Evolutionary conservation across 2,113 vertebrate species (phyloP).

Genomic region (Eonycteris spelaea): DNA sequence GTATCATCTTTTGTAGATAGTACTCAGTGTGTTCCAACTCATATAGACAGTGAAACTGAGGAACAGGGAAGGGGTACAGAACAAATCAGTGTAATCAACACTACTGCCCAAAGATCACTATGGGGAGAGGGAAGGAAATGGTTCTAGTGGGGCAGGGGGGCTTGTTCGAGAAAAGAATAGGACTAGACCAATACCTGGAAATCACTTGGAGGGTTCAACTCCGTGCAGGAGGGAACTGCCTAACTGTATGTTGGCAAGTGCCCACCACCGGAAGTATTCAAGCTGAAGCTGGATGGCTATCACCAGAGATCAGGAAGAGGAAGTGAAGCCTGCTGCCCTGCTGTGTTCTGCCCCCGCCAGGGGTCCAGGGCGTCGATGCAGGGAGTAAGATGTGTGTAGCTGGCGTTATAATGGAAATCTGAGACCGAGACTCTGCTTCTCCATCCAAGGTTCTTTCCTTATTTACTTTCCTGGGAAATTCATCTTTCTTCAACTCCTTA

Average conservation of each 20-base stretch:
- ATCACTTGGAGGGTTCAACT: background rate
- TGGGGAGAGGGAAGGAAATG: fast-evolving
- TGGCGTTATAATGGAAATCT: background rate
- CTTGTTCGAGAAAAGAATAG: background rate
- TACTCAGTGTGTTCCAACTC: background rate
- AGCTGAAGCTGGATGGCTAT: background rate
- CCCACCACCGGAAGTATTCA: fast-evolving
- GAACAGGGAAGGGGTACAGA: background rate
- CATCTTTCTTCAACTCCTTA: background rate
- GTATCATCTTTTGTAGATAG: background rate
- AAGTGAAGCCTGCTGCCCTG: background rate
- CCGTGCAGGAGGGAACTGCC: background rate
- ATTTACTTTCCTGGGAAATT: background rate
- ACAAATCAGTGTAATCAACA: background rate
- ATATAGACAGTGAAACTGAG: background rate
- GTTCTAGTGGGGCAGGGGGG: background rate
- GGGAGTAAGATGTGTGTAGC: background rate
- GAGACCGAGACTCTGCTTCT: background rate
- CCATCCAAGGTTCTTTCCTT: background rate
- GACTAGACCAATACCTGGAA: background rate
- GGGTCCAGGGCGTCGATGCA: fast-evolving
- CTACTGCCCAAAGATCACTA: no score
- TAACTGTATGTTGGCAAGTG: background rate
- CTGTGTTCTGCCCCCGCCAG: background rate
- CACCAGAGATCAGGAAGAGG: background rate